phyloP scores from a whole-genome alignment of 2,888 invertebrate species.

The Epinotia brunnichana region DNA sequence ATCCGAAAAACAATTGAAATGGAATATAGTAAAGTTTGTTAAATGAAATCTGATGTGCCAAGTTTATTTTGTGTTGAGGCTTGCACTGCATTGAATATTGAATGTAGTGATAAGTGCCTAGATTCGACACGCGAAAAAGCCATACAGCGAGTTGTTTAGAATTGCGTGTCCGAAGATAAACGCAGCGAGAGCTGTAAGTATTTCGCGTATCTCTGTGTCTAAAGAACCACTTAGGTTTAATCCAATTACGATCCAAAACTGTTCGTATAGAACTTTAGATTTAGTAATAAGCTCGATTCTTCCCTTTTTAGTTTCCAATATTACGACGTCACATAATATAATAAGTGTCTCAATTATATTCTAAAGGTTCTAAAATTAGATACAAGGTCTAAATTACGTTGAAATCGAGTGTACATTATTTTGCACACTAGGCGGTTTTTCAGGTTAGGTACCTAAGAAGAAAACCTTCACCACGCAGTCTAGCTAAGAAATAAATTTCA shows the following conservation, averaged over 20 bases:
- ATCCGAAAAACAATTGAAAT: not conserved
- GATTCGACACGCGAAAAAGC: constrained; percentile 9
- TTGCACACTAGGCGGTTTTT: no score
- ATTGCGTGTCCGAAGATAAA: constrained; percentile 10
- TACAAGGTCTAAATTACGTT: no score
- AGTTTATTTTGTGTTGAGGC: not conserved
- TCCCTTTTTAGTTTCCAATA: not conserved
- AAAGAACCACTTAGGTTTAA: not conserved
- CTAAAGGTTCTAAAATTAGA: no score
- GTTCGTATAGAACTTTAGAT: not conserved
- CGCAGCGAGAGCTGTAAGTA: not conserved
- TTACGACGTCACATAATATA: not conserved
- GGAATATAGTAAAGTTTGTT: not conserved
- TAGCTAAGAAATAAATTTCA: no score
- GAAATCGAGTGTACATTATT: no score
- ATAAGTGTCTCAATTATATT: no score
- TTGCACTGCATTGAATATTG: not conserved
- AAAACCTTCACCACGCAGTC: no score
- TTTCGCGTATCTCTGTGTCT: not conserved
- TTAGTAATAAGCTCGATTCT: not conserved
- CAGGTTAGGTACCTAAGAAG: no score
- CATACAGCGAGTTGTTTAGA: constrained; percentile 1
- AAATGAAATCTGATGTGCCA: not conserved
- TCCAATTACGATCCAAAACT: not conserved
- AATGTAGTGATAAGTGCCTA: not conserved